Percentiles rank a stretch among this genome's conserved stretches.
Conservation (phyloP, 1,140 invertebrate genomes). For the Periplaneta americana region DNA sequence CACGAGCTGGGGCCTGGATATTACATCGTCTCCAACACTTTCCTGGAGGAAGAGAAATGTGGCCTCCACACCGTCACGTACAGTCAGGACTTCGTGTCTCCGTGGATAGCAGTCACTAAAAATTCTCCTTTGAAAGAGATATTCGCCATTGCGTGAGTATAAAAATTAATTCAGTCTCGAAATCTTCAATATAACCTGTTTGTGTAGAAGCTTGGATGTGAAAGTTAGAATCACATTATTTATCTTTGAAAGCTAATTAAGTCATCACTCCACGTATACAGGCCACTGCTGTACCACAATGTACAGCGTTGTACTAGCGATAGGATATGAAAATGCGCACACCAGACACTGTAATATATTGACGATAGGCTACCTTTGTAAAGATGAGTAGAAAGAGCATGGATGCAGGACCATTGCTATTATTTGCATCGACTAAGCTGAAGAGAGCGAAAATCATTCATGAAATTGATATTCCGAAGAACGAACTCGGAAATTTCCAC, state of each 20-base stretch:
- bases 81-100: constrained; percentile 1
- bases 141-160: constrained; percentile 4
- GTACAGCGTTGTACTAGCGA: too few species aligned
- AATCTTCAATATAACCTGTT: background rate
- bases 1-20: background rate
- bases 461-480: too few species aligned
- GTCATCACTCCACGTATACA: background rate
- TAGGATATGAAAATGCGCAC: too few species aligned
- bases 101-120: background rate
- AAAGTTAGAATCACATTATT: background rate
- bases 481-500: too few species aligned
- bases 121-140: constrained; percentile 7
- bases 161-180: background rate
- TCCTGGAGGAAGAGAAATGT: constrained; percentile 14
- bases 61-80: background rate
- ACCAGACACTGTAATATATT: too few species aligned
- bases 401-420: too few species aligned
- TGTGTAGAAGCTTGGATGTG: background rate
- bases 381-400: too few species aligned
- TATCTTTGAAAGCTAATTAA: background rate
- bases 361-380: too few species aligned
- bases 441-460: too few species aligned
- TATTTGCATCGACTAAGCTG: too few species aligned
- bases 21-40: constrained; percentile 1
- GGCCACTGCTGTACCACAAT: too few species aligned